Percentiles rank a stretch among this genome's conserved stretches.
Conservation (phyloP, 53 echinoderm and acorn worm species). For the Holothuria leucospilota region DNA sequence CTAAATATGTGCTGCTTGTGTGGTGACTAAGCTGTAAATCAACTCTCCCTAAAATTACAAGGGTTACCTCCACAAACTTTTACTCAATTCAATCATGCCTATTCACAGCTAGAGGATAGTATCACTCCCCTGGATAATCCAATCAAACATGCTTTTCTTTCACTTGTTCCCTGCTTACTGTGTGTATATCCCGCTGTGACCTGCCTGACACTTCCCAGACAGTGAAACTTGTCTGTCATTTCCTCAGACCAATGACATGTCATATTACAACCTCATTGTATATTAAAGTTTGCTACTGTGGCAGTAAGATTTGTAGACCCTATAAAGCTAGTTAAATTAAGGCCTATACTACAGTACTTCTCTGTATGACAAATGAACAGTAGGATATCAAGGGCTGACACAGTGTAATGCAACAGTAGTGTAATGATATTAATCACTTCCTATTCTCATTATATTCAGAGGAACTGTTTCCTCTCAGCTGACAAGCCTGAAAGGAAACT, state of each 20-base stretch:
- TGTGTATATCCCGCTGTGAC: not conserved
- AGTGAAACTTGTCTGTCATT: not conserved
- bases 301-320: not conserved
- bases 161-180: not conserved
- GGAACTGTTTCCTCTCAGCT: conserved; percentile 22
- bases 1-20: too few relatives aligned
- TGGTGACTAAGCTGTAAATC: too few relatives aligned
- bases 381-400: not conserved
- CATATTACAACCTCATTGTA: too few relatives aligned
- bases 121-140: conserved; percentile 7
- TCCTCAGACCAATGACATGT: not conserved
- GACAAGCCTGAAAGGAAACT: conserved; percentile 5
- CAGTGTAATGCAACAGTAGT: not conserved
- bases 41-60: too few relatives aligned
- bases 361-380: not conserved
- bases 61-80: not conserved
- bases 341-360: not conserved
- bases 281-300: not conserved
- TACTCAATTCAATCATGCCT: not conserved
- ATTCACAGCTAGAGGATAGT: conserved; percentile 1
- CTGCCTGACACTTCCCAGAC: conserved; percentile 27
- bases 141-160: conserved; percentile 9
- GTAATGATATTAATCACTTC: conserved; percentile 26
- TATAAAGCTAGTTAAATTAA: too few relatives aligned
- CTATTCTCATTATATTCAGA: not conserved